Evolutionary conservation across 2,888 invertebrate genomes (phyloP).

Genomic region (Stenoptilia bipunctidactyla): DNA sequence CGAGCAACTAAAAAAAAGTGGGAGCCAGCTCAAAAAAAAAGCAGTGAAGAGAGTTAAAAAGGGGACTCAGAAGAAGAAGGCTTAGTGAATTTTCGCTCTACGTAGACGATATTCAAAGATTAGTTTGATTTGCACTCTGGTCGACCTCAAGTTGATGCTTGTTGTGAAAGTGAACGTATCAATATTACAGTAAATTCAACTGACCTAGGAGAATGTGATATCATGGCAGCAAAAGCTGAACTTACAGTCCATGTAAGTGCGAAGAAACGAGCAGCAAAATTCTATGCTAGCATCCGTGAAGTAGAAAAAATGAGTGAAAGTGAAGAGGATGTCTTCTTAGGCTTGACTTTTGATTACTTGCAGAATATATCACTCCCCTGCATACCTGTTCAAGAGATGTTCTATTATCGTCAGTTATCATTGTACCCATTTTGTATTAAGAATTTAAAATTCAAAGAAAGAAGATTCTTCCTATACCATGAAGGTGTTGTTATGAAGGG

Average conservation of each 20-base stretch:
- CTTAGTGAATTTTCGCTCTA: too few relatives aligned
- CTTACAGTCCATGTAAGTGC: too few relatives aligned
- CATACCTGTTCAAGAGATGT: constrained; percentile 9
- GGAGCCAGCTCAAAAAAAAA: too few relatives aligned
- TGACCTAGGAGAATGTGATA: constrained; percentile 8
- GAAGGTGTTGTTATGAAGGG: too few relatives aligned
- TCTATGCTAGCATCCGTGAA: constrained; percentile 5
- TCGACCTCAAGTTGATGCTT: constrained; percentile 12
- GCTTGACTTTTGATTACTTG: constrained; percentile 11
- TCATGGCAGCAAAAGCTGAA: constrained; percentile 12
- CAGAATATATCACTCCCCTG: constrained; percentile 10
- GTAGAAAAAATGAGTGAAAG: constrained; percentile 5
- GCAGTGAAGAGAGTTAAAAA: too few relatives aligned
- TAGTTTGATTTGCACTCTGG: constrained; percentile 11
- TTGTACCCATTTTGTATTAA: too few relatives aligned
- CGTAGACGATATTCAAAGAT: constrained; percentile 10
- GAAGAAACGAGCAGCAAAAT: constrained; percentile 9
- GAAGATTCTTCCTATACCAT: too few relatives aligned
- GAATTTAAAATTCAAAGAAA: too few relatives aligned
- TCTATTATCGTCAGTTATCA: background rate
- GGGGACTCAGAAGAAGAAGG: too few relatives aligned
- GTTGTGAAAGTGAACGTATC: constrained; percentile 10
- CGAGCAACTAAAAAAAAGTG: too few relatives aligned
- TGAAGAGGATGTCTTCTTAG: constrained; percentile 5
- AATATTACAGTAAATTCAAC: too few relatives aligned